Conservation (phyloP, 2,888 invertebrate genomes). For the Mesorhabditis spiculigera region DNA sequence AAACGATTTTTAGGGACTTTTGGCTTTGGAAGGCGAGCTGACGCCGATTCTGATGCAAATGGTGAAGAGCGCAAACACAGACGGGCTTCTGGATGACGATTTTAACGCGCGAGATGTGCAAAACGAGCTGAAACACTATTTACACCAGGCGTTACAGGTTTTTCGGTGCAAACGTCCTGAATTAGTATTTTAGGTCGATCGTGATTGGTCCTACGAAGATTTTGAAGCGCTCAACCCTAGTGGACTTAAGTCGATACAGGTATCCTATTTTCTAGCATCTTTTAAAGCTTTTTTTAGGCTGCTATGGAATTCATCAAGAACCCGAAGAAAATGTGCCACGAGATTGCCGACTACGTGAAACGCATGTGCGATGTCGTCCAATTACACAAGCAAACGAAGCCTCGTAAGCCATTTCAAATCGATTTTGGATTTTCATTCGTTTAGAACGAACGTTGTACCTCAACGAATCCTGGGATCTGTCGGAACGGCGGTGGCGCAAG, state of each 20-base stretch:
- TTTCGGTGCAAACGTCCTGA: neutral
- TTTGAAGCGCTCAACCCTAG: conserved; percentile 72
- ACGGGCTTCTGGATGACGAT: conserved; percentile 85
- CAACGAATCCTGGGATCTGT: conserved; percentile 96
- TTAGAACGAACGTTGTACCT: conserved; percentile 74
- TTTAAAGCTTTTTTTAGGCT: conserved; percentile 9
- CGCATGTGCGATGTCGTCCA: conserved; percentile 66
- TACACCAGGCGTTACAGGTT: conserved; percentile 55
- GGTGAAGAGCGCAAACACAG: conserved; percentile 91
- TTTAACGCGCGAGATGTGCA: conserved; percentile 70
- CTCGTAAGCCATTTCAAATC: neutral
- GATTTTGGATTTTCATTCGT: neutral
- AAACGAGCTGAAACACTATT: conserved; percentile 50
- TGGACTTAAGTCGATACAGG: conserved; percentile 79
- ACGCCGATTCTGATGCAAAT: conserved; percentile 88
- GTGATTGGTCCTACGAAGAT: conserved; percentile 62
- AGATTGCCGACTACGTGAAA: conserved; percentile 66
- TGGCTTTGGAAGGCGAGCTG: conserved; percentile 94
- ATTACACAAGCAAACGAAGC: conserved; percentile 43
- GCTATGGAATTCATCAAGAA: conserved; percentile 77
- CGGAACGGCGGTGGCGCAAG: conserved; percentile 74
- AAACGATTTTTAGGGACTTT: conserved; percentile 68
- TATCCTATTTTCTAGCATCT: conserved; percentile 78
- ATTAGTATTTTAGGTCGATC: conserved; percentile 35
- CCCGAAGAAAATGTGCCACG: conserved; percentile 86